Evolutionary conservation across 2,113 vertebrate species (phyloP).

Genomic region (Eubucco bourcierii): DNA sequence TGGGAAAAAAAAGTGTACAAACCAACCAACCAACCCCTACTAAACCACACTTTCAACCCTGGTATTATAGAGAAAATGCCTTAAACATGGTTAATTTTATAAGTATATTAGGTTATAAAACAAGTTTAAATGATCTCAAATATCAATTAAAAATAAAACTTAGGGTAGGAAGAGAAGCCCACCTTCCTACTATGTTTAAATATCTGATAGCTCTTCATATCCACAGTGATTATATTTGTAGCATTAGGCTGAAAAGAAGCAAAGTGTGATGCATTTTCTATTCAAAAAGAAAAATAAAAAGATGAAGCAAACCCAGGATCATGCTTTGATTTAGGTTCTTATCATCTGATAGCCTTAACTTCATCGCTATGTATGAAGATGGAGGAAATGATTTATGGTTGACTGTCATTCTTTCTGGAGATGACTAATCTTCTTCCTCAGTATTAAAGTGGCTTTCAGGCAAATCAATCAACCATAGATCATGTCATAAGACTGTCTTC

Average conservation of each 20-base stretch:
- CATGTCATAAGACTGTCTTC: slow-evolving; percentile 70
- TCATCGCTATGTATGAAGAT: slow-evolving; percentile 70
- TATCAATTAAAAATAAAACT: not conserved
- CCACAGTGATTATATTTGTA: slow-evolving; percentile 1
- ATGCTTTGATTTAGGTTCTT: slow-evolving; percentile 71
- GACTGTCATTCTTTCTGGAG: slow-evolving; percentile 74
- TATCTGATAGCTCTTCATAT: not conserved
- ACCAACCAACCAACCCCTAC: not conserved
- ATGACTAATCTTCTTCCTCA: slow-evolving; percentile 75
- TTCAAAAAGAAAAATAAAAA: slow-evolving; percentile 10
- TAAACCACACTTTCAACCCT: not conserved
- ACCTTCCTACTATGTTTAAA: not conserved
- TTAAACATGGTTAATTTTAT: not conserved
- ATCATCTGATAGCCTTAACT: slow-evolving; percentile 69
- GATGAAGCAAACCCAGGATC: not conserved
- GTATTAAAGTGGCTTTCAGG: slow-evolving; percentile 77
- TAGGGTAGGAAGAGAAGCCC: not conserved
- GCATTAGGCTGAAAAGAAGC: slow-evolving; percentile 9
- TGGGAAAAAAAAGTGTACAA: not conserved
- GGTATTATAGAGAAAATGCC: not conserved
- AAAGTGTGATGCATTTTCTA: slow-evolving; percentile 16
- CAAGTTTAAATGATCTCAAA: not conserved
- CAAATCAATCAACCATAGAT: slow-evolving; percentile 77
- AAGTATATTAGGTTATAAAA: not conserved
- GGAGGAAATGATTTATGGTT: slow-evolving; percentile 73